These are phyloP conservation scores for Manis crassicaudata DNA, from an alignment of 2,797 vertebrate species.

Conservation along the genomic window DNA sequence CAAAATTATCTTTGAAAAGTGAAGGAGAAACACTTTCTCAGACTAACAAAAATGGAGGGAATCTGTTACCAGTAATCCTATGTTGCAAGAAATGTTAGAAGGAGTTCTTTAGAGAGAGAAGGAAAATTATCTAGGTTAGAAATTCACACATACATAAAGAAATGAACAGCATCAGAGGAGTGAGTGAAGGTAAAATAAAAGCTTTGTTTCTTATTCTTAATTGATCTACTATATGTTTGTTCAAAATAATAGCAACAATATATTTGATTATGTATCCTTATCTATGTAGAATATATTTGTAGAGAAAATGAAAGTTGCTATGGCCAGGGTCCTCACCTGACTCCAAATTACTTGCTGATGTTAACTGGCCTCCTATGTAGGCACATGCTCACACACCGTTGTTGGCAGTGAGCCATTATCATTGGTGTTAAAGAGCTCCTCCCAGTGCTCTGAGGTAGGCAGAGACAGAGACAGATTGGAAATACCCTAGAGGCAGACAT, in stretches of 20 bases:
- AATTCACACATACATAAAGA: background rate
- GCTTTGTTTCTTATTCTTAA: background rate
- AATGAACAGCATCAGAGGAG: background rate
- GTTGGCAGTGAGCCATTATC: too few species aligned
- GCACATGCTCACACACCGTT: too few species aligned
- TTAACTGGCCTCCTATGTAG: too few species aligned
- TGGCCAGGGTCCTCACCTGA: too few species aligned
- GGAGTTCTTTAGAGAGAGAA: background rate
- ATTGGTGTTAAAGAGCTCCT: too few species aligned
- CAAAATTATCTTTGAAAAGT: background rate
- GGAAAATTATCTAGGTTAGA: background rate
- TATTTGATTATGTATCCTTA: background rate
- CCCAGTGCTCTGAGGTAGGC: too few species aligned
- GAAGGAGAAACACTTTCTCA: background rate
- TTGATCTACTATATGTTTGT: background rate
- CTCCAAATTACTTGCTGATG: too few species aligned
- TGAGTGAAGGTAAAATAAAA: background rate
- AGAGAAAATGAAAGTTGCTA: too few species aligned
- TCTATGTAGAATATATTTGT: background rate
- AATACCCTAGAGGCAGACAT: too few species aligned
- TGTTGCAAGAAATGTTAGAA: background rate
- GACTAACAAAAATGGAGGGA: background rate
- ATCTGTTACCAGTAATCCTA: background rate
- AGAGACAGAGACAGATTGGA: too few species aligned
- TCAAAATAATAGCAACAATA: background rate